Conservation (phyloP, 2,113 vertebrate genomes). For the Platysteira castanea region DNA sequence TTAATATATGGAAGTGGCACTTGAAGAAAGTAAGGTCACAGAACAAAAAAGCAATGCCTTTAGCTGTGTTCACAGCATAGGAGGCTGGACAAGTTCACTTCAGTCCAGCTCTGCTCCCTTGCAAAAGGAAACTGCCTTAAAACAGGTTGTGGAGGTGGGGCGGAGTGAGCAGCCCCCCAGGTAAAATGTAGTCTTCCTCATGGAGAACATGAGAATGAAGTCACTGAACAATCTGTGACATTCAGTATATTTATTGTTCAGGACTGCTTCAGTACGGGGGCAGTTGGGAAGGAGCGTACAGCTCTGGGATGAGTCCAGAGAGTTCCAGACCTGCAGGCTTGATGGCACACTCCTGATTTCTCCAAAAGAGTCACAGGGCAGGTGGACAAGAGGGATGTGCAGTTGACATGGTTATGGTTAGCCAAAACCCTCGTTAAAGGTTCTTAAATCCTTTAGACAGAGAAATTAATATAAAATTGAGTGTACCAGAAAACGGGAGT, state of each 20-base stretch:
- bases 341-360: not conserved
- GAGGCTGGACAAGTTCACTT: not conserved
- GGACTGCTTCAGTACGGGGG: not conserved
- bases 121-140: not conserved
- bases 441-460: not conserved
- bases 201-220: not conserved
- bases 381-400: not conserved
- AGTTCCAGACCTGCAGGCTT: not conserved
- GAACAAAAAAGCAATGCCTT: not conserved
- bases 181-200: not conserved
- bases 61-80: not conserved
- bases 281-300: not conserved
- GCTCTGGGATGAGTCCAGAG: not conserved
- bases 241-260: rapidly evolving
- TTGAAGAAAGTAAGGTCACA: not conserved
- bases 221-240: not conserved
- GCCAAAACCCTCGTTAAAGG: not conserved
- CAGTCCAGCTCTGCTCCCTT: not conserved
- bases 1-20: not conserved
- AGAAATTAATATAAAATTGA: not conserved
- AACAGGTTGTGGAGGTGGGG: not conserved
- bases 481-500: not conserved
- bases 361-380: not conserved
- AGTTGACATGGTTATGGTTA: not conserved
- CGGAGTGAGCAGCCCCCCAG: not conserved